Percentiles rank a stretch among this genome's conserved stretches.
Evolutionary conservation across 2,113 vertebrate genomes (phyloP).

Genomic region (Chlorodrepanis virens): DNA sequence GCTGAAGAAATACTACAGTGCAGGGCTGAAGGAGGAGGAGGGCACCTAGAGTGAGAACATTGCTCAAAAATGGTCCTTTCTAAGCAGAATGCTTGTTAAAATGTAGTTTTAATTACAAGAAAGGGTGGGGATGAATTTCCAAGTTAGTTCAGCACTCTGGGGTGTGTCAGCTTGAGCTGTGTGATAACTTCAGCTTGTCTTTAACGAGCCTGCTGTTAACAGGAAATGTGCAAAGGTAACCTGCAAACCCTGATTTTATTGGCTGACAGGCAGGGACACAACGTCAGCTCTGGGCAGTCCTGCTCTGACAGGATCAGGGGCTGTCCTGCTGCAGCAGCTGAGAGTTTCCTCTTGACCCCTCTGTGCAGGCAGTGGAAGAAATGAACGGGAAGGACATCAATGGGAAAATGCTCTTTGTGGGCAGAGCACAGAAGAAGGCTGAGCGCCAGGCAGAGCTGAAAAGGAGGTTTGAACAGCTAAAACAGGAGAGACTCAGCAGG

Average conservation of each 20-base stretch:
- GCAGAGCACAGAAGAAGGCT: constrained; percentile 97
- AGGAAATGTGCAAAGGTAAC: not conserved
- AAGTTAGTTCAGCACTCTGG: fast-evolving
- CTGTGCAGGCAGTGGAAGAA: constrained; percentile 91
- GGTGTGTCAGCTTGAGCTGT: not conserved
- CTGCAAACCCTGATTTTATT: not conserved
- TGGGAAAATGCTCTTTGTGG: constrained; percentile 94
- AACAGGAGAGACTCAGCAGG: constrained; percentile 95
- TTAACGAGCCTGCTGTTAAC: not conserved
- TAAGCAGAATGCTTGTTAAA: not conserved
- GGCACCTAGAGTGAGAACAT: not conserved
- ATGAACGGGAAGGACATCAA: constrained; percentile 97
- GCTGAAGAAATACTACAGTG: not conserved
- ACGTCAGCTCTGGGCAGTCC: not conserved
- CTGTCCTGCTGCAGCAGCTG: not conserved
- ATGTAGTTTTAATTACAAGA: not conserved
- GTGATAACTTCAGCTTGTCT: not conserved
- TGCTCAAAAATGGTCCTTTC: not conserved
- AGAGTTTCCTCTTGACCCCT: not conserved
- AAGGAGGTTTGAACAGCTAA: constrained; percentile 93
- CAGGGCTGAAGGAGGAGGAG: not conserved
- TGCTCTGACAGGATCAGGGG: not conserved
- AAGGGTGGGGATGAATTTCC: not conserved
- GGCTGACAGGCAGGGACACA: not conserved
- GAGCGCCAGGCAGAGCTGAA: constrained; percentile 96